These are phyloP conservation scores for Tamias sibiricus DNA, from an alignment of 2,113 vertebrate species.

Conservation along the genomic window DNA sequence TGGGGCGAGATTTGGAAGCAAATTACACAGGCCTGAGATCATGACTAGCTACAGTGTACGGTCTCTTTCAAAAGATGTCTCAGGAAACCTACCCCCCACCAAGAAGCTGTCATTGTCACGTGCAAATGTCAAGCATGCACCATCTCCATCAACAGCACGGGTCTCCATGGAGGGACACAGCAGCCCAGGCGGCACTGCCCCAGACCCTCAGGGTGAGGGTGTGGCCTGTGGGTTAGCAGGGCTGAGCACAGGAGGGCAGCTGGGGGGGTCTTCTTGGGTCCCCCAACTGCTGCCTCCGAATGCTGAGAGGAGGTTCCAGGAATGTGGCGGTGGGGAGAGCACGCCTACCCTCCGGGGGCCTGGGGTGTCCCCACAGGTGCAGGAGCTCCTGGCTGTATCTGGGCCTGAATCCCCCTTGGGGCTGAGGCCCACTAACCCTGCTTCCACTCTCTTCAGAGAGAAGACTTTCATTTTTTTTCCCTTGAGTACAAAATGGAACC, in stretches of 20 bases:
- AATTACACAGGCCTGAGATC: neutral
- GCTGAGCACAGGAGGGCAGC: neutral
- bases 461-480: neutral
- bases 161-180: neutral
- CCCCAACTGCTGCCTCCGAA: neutral
- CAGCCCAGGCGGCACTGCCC: too few species aligned
- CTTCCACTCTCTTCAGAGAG: neutral
- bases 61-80: neutral
- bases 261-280: too few species aligned
- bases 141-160: neutral
- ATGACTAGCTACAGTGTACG: neutral
- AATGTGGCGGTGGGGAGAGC: neutral
- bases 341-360: neutral
- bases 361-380: fast-evolving
- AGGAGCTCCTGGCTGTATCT: neutral
- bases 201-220: neutral
- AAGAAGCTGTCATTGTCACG: neutral
- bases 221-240: neutral
- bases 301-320: neutral
- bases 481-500: neutral
- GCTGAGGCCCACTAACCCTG: neutral
- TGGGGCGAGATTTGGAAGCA: neutral
- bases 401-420: neutral
- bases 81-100: neutral
- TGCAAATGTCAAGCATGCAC: neutral